Percentiles rank a stretch among this genome's conserved stretches.
Evolutionary conservation across 1,140 invertebrate genomes (phyloP).

Genomic region (Portunus trituberculatus): DNA sequence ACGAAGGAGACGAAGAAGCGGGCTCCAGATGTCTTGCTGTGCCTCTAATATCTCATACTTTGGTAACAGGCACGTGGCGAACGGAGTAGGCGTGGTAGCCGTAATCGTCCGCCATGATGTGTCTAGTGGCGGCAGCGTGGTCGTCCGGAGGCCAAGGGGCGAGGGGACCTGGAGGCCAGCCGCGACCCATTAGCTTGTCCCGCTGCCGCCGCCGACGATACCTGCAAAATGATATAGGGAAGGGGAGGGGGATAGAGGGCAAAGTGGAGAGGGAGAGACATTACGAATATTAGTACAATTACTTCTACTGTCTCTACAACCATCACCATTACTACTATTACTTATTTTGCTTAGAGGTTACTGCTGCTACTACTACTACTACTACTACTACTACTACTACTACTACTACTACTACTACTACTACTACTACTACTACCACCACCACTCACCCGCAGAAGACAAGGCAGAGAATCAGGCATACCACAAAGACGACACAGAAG

Average conservation of each 20-base stretch:
- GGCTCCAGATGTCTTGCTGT: neutral
- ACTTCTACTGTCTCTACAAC: no score
- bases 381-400: no score
- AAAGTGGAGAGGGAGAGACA: constrained; percentile 7
- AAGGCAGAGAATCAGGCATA: constrained; percentile 51
- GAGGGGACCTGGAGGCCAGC: constrained; percentile 73
- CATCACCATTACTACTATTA: no score
- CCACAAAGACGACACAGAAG: constrained; percentile 32
- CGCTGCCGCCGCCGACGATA: constrained; percentile 60
- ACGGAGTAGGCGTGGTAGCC: constrained; percentile 72
- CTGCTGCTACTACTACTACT: no score
- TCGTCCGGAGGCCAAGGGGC: constrained; percentile 76
- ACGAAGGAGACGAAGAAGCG: neutral
- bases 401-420: no score
- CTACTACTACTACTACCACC: neutral
- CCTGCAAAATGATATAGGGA: neutral
- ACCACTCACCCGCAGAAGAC: constrained; percentile 46
- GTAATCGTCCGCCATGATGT: constrained; percentile 77
- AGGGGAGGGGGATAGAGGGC: neutral
- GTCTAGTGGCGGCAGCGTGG: constrained; percentile 70
- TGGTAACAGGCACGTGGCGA: constrained; percentile 65
- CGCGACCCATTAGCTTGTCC: constrained; percentile 68
- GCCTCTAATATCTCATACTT: constrained; percentile 45
- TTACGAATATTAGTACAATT: neutral
- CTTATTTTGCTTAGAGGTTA: no score